These are phyloP conservation scores for Zelostemma sp. DNA, from an alignment of 1,140 invertebrate genomes.

Conservation along the genomic window DNA sequence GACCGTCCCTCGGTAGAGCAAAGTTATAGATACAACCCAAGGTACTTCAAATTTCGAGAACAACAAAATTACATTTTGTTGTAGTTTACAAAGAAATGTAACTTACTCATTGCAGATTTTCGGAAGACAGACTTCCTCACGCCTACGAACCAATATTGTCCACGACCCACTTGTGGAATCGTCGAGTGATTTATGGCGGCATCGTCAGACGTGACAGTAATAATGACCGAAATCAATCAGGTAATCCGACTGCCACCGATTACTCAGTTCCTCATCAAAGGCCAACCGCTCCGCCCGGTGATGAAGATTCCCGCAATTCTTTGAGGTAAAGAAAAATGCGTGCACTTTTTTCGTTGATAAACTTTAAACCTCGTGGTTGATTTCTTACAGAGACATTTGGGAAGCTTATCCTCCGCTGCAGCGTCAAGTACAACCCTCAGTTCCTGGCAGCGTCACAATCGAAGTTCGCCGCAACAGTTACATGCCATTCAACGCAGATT, in stretches of 20 bases:
- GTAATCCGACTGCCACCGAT: slow-evolving; percentile 1
- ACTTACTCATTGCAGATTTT: slow-evolving; percentile 15
- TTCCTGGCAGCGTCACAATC: slow-evolving; percentile 39
- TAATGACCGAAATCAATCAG: slow-evolving; percentile 4
- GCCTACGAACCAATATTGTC: slow-evolving; percentile 29
- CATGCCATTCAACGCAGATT: slow-evolving; percentile 34
- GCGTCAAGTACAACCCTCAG: slow-evolving; percentile 11
- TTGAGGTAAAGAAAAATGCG: slow-evolving; percentile 13
- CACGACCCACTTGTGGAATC: slow-evolving; percentile 42
- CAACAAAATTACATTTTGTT: neutral
- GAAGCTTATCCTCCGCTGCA: slow-evolving; percentile 11
- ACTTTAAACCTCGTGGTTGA: too few relatives aligned
- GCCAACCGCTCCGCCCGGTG: neutral
- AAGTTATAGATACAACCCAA: slow-evolving; percentile 36
- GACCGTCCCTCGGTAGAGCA: slow-evolving; percentile 65
- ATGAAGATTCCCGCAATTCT: slow-evolving; percentile 15
- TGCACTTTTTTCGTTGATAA: too few relatives aligned
- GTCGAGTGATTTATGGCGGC: slow-evolving; percentile 33
- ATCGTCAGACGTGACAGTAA: slow-evolving; percentile 10
- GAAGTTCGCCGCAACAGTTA: slow-evolving; percentile 51
- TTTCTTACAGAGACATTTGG: slow-evolving; percentile 17
- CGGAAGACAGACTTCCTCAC: slow-evolving; percentile 18
- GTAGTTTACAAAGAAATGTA: slow-evolving; percentile 2
- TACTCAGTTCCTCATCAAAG: slow-evolving; percentile 5
- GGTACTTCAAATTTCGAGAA: slow-evolving; percentile 5